Conservation (phyloP, 2,888 invertebrate genomes). For the Heteromurus nitidus region DNA sequence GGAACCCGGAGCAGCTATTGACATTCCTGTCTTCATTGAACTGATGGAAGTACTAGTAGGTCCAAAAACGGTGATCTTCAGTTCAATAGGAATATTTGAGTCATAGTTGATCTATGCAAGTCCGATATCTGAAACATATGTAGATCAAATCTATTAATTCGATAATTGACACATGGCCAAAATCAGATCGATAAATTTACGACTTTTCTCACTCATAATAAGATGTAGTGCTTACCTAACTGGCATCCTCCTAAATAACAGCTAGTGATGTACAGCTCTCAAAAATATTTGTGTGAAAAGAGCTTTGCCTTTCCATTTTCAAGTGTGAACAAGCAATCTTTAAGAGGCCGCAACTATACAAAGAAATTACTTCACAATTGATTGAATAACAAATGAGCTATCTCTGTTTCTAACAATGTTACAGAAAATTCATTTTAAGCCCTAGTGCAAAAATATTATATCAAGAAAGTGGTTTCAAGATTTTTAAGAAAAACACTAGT, state of each 20-base stretch:
- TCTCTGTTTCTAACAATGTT: too few relatives aligned
- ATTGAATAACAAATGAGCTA: neutral
- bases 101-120: neutral
- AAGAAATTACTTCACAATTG: slow-evolving; percentile 19
- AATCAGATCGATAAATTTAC: neutral
- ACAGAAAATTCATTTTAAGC: too few relatives aligned
- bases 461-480: too few relatives aligned
- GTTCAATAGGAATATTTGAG: neutral
- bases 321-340: slow-evolving; percentile 46
- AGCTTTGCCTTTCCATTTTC: slow-evolving; percentile 47
- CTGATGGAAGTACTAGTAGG: neutral
- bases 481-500: too few relatives aligned
- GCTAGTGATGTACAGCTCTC: neutral
- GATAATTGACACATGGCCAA: neutral
- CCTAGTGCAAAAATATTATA: too few relatives aligned
- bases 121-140: neutral
- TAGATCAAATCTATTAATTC: too few relatives aligned
- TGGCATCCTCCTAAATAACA: slow-evolving; percentile 11
- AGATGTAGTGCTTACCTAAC: neutral
- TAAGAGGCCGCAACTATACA: slow-evolving; percentile 34
- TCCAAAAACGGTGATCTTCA: neutral
- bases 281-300: slow-evolving; percentile 36
- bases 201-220: too few relatives aligned
- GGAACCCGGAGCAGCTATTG: slow-evolving; percentile 43
- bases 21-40: slow-evolving; percentile 16